These are phyloP conservation scores for Gymnothorax javanicus DNA, from an alignment of 2,797 vertebrate species.

Conservation along the genomic window DNA sequence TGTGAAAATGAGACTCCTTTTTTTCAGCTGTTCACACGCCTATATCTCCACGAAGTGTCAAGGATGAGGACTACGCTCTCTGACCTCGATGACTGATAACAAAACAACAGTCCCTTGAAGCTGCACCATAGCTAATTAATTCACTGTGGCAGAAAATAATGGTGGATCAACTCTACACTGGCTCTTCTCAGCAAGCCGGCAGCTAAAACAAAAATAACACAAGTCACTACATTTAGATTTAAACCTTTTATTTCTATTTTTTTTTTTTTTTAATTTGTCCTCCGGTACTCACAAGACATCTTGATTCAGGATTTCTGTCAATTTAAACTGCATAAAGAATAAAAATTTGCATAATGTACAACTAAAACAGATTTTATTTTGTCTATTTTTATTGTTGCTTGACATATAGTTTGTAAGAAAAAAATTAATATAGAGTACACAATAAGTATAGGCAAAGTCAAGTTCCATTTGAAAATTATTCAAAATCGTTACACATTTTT, in stretches of 20 bases:
- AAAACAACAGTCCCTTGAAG: background rate
- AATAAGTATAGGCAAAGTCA: no score
- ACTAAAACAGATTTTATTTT: no score
- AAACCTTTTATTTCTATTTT: background rate
- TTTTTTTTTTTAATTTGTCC: background rate
- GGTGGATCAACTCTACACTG: background rate
- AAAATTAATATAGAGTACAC: no score
- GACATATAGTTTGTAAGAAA: background rate
- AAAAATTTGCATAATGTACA: no score
- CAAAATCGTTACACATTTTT: no score
- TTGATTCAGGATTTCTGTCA: background rate
- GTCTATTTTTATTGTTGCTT: background rate
- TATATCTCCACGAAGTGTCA: background rate
- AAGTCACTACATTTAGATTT: background rate
- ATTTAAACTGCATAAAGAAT: background rate
- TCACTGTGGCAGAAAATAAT: background rate
- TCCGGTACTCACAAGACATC: background rate
- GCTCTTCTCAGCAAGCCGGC: background rate
- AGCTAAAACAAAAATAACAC: background rate
- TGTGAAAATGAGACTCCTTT: background rate
- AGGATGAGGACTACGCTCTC: constrained; percentile 3
- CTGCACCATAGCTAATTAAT: background rate
- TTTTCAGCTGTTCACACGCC: background rate
- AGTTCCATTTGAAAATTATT: no score
- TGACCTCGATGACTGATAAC: constrained; percentile 5